These are phyloP conservation scores for Trissolcus brochymenae DNA, from an alignment of 2,888 invertebrate genomes.

Conservation along the genomic window DNA sequence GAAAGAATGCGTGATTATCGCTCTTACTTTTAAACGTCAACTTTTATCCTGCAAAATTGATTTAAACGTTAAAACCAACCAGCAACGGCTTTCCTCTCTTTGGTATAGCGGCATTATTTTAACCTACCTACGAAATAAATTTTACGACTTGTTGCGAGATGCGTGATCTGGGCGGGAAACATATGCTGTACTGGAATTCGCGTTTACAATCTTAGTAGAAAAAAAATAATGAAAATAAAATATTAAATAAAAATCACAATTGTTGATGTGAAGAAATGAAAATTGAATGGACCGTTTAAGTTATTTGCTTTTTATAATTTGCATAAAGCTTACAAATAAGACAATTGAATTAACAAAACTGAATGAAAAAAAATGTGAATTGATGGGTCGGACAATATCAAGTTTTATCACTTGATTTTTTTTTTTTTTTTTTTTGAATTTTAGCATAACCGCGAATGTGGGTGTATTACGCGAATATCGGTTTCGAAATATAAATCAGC, in stretches of 20 bases:
- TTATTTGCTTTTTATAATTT: no score
- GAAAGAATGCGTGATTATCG: conserved; percentile 28
- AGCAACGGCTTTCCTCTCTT: no score
- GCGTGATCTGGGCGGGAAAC: no score
- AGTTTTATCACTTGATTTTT: conserved; percentile 10
- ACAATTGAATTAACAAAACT: not conserved
- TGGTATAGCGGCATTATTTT: no score
- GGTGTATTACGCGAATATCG: conserved; percentile 53
- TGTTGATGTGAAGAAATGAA: not conserved
- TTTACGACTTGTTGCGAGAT: conserved; percentile 38
- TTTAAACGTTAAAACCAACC: conserved; percentile 25
- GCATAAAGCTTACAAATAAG: not conserved
- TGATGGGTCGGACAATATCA: conserved; percentile 14
- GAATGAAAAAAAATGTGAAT: not conserved
- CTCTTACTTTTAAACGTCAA: conserved; percentile 23
- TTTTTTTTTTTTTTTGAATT: conserved; percentile 24
- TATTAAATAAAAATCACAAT: not conserved
- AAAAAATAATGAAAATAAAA: not conserved
- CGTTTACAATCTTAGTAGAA: no score
- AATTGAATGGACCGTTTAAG: no score
- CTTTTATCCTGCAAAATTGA: conserved; percentile 35
- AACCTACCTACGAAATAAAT: conserved; percentile 32
- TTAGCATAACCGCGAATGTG: conserved; percentile 39
- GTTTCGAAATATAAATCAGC: conserved; percentile 75
- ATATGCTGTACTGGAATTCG: no score